Percentiles rank a stretch among this genome's conserved stretches.
Evolutionary conservation across 2,888 invertebrate species (phyloP).

Genomic region (Cistogaster globosa): DNA sequence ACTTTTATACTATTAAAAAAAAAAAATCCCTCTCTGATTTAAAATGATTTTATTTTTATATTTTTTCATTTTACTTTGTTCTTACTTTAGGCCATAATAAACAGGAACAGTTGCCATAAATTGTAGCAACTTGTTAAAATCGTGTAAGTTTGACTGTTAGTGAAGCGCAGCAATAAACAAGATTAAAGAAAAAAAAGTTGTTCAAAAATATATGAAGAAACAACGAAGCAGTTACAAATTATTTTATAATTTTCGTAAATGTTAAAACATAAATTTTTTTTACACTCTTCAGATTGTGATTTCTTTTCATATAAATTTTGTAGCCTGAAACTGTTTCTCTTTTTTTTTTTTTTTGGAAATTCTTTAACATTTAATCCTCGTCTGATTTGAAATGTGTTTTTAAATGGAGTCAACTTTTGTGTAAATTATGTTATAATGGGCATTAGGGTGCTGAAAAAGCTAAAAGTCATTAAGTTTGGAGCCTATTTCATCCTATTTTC

Average conservation of each 20-base stretch:
- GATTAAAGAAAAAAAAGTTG: neutral
- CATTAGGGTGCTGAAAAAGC: no score
- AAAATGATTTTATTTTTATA: constrained; percentile 3
- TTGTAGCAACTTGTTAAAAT: constrained; percentile 69
- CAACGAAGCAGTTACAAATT: constrained; percentile 70
- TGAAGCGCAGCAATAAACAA: constrained; percentile 18
- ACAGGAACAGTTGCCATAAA: constrained; percentile 69
- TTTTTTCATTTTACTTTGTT: constrained; percentile 38
- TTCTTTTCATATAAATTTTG: constrained; percentile 40
- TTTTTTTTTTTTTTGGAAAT: constrained; percentile 26
- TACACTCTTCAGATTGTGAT: constrained; percentile 35
- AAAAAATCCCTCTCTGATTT: constrained; percentile 51
- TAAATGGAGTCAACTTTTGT: neutral
- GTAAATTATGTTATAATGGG: no score
- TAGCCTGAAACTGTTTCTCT: constrained; percentile 32
- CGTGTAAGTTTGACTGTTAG: constrained; percentile 52
- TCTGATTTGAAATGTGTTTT: neutral
- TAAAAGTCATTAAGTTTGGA: no score
- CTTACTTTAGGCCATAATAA: constrained; percentile 59
- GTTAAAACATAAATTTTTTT: constrained; percentile 72
- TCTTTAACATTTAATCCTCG: constrained; percentile 44
- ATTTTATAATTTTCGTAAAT: constrained; percentile 75
- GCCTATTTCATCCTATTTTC: no score
- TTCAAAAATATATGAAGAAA: constrained; percentile 17
- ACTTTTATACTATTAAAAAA: constrained; percentile 61